Conservation (phyloP, 2,888 invertebrate species). For the Bombyx huttoni region DNA sequence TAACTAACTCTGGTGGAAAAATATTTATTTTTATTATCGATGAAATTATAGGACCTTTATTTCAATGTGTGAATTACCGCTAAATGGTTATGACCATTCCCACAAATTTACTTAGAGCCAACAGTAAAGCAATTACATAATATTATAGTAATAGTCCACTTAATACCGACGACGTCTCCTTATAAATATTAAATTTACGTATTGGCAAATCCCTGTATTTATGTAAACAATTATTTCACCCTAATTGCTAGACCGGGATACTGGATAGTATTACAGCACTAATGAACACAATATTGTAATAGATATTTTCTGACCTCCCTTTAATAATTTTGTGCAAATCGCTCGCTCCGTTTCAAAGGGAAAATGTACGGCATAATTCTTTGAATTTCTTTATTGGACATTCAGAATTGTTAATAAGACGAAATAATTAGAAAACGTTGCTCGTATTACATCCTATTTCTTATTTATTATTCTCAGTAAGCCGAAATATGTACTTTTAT, state of each 20-base stretch:
- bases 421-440: not conserved
- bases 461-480: not conserved
- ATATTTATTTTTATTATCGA: not conserved
- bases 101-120: constrained; percentile 33
- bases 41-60: not conserved
- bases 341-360: constrained; percentile 3
- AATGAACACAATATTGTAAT: constrained; percentile 65
- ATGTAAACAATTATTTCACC: constrained; percentile 61
- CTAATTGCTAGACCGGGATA: constrained; percentile 52
- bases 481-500: not conserved
- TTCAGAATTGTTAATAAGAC: not conserved
- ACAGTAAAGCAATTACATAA: constrained; percentile 57
- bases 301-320: constrained; percentile 61
- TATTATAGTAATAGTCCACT: constrained; percentile 55
- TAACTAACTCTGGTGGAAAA: not conserved
- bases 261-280: constrained; percentile 45
- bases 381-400: not conserved
- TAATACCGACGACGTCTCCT: constrained; percentile 40
- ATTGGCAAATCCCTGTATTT: constrained; percentile 49
- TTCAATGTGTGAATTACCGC: not conserved
- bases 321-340: constrained; percentile 33
- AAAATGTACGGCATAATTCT: not conserved
- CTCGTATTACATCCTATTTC: constrained; percentile 11
- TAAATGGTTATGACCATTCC: constrained; percentile 29
- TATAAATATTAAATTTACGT: constrained; percentile 43